Evolutionary conservation across 1,140 invertebrate species (phyloP).

Genomic region (Drosophila serrata): DNA sequence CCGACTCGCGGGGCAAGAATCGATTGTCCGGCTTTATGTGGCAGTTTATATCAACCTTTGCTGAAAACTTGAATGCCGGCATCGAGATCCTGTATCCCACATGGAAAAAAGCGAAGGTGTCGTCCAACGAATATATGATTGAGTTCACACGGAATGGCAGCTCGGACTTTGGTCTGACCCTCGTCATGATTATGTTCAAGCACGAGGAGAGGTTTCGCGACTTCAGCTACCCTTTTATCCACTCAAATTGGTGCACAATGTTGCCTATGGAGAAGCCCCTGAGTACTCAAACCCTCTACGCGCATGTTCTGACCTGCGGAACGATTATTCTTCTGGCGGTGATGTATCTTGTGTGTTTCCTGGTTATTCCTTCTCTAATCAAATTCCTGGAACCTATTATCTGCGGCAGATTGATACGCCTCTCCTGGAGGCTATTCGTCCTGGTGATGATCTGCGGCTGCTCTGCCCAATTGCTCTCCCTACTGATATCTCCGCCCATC

Average conservation of each 20-base stretch:
- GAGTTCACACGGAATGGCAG: conserved; percentile 45
- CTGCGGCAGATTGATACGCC: background rate
- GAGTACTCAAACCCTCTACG: background rate
- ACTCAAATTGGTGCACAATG: conserved; percentile 53
- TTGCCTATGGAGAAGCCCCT: conserved; percentile 51
- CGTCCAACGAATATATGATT: conserved; percentile 35
- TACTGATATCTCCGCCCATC: conserved; percentile 32
- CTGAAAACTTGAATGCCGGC: conserved; percentile 6
- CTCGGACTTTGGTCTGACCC: conserved; percentile 45
- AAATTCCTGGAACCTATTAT: background rate
- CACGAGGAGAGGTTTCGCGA: conserved; percentile 8
- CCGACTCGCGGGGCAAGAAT: conserved; percentile 13
- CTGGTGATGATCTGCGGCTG: conserved; percentile 23
- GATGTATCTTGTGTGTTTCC: background rate
- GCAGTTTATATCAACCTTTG: conserved; percentile 38
- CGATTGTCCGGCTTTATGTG: conserved; percentile 51
- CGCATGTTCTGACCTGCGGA: conserved; percentile 17
- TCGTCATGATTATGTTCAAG: background rate
- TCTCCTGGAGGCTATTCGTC: conserved; percentile 16
- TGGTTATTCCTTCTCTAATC: background rate
- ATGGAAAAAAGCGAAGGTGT: background rate
- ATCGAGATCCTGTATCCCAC: conserved; percentile 21
- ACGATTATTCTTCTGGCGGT: conserved; percentile 13
- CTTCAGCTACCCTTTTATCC: conserved; percentile 48
- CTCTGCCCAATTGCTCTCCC: conserved; percentile 44